Percentiles rank a stretch among this genome's conserved stretches.
These are phyloP conservation scores for Uria aalge DNA, from an alignment of 2,113 vertebrate genomes.

Conservation along the genomic window DNA sequence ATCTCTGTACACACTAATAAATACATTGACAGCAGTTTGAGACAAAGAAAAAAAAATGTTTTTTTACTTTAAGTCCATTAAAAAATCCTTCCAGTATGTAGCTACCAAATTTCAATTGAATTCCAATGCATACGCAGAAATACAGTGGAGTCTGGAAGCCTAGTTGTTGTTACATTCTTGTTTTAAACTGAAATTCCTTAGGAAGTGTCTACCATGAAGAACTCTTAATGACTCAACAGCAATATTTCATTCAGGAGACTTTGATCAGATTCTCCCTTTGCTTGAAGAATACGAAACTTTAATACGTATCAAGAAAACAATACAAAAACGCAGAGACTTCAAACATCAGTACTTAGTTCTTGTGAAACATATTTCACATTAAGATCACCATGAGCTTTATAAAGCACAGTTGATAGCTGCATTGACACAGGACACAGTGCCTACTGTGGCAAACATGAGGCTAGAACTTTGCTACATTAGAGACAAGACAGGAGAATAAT, in stretches of 20 bases:
- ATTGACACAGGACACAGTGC: neutral
- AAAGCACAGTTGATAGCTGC: neutral
- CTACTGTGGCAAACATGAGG: neutral
- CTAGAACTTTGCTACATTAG: neutral
- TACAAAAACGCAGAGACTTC: neutral
- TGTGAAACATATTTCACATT: neutral
- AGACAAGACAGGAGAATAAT: neutral
- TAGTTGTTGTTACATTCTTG: neutral
- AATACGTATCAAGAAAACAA: neutral
- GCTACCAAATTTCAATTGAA: neutral
- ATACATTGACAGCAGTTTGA: neutral
- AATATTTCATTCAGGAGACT: neutral
- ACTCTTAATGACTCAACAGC: neutral
- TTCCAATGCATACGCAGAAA: neutral
- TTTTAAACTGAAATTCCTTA: neutral
- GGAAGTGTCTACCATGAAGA: neutral
- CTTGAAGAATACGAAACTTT: neutral
- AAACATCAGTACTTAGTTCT: neutral
- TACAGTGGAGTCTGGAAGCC: neutral
- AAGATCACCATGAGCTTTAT: neutral
- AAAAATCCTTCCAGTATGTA: neutral
- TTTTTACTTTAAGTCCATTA: neutral
- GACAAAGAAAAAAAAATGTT: fast-evolving
- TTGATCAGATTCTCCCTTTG: neutral
- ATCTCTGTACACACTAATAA: neutral